Conservation (phyloP, 2,888 invertebrate genomes). For the Malachius bipustulatus region DNA sequence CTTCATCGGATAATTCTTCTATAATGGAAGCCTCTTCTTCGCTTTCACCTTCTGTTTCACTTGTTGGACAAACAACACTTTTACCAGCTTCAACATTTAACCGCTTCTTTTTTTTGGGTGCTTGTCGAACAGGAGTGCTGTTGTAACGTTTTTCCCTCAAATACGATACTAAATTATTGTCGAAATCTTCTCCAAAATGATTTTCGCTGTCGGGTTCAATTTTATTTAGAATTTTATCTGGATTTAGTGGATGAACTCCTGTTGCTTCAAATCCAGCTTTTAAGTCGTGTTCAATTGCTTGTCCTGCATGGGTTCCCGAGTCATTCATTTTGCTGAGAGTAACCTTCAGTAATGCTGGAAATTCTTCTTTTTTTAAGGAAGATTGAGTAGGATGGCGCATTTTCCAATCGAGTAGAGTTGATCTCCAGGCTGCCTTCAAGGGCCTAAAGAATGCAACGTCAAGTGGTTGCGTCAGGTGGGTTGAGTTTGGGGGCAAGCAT, state of each 20-base stretch:
- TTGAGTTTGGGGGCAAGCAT: background rate
- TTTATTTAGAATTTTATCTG: constrained; percentile 1
- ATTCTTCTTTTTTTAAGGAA: background rate
- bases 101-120: constrained; percentile 13
- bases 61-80: constrained; percentile 14
- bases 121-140: constrained; percentile 12
- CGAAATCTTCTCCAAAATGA: constrained; percentile 3
- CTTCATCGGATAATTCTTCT: constrained; percentile 11
- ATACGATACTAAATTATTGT: constrained; percentile 14
- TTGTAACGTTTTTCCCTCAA: constrained; percentile 15
- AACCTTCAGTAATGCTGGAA: background rate
- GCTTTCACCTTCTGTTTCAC: constrained; percentile 10
- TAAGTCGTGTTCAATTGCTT: background rate
- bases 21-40: constrained; percentile 12
- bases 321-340: background rate
- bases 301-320: constrained; percentile 1
- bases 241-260: constrained; percentile 2
- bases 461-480: background rate
- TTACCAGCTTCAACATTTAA: constrained; percentile 13
- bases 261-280: constrained; percentile 2
- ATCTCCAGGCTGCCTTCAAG: too few species aligned
- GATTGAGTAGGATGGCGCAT: background rate
- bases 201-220: background rate
- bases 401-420: too few species aligned
- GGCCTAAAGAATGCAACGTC: background rate